A percentile compares a stretch with the other conserved stretches of the same genome.
Conservation (phyloP, 2,797 vertebrate genomes). For the Betta splendens region DNA sequence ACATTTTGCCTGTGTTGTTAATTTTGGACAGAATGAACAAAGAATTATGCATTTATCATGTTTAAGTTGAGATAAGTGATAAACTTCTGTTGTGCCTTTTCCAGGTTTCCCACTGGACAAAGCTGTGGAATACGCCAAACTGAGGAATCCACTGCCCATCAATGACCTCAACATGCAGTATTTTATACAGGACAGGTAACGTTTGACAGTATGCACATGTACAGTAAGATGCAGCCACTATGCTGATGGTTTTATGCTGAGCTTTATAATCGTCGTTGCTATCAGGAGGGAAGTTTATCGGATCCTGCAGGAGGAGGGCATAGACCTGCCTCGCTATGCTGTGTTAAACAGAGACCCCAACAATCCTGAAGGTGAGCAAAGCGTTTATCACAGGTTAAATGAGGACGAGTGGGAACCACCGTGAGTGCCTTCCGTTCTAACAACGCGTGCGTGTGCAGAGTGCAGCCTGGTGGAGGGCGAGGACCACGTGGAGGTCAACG, state of each 20-base stretch:
- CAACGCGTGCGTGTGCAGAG: constrained; percentile 53
- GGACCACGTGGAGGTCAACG: constrained; percentile 97
- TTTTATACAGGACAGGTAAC: constrained; percentile 97
- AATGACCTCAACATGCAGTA: constrained; percentile 99
- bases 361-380: constrained; percentile 87
- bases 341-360: constrained; percentile 96
- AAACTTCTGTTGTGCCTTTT: constrained; percentile 12
- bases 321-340: constrained; percentile 95
- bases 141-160: constrained; percentile 94
- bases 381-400: neutral
- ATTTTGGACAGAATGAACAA: neutral
- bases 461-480: constrained; percentile 88
- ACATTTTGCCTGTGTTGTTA: constrained; percentile 1
- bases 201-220: no score
- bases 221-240: no score
- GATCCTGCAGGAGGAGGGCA: constrained; percentile 94
- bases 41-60: no score
- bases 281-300: constrained; percentile 96
- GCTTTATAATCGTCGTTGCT: neutral
- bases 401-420: neutral
- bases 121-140: constrained; percentile 93
- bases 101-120: constrained; percentile 97
- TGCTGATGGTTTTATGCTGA: neutral
- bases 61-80: no score
- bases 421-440: no score